These are phyloP conservation scores for Ochropleura leucogaster DNA, from an alignment of 2,888 invertebrate species.

Conservation along the genomic window DNA sequence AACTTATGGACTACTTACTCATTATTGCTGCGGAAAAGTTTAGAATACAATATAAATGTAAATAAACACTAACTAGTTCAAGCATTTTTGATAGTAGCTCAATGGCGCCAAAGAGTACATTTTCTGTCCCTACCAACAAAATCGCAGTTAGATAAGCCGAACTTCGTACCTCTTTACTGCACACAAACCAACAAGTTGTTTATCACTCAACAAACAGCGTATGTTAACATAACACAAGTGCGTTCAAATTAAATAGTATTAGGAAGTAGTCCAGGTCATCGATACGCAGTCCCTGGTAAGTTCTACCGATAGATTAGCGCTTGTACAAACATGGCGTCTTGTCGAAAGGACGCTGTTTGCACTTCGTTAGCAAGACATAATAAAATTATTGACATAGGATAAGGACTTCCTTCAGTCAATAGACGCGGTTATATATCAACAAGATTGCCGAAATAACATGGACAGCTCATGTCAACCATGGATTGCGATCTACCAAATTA, in stretches of 20 bases:
- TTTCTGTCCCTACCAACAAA: conserved; percentile 10
- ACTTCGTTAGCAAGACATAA: conserved; percentile 33
- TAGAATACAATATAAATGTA: not conserved
- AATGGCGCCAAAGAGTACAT: conserved; percentile 6
- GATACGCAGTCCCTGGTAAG: conserved; percentile 27
- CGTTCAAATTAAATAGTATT: conserved; percentile 37
- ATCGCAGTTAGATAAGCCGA: conserved; percentile 32
- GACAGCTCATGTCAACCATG: not conserved
- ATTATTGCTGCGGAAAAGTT: not conserved
- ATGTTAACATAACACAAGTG: conserved; percentile 41
- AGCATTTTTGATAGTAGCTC: not conserved
- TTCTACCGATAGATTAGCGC: conserved; percentile 40
- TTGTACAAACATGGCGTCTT: conserved; percentile 32
- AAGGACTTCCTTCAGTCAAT: conserved; percentile 27
- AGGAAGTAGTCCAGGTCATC: conserved; percentile 46
- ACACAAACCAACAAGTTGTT: conserved; percentile 8
- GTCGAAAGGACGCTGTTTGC: conserved; percentile 42
- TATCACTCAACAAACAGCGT: conserved; percentile 42
- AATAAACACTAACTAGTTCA: not conserved
- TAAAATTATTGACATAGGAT: conserved; percentile 43
- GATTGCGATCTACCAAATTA: conserved; percentile 1
- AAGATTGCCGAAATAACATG: conserved; percentile 11
- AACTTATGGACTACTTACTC: not conserved
- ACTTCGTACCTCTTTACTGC: conserved; percentile 10
- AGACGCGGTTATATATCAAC: conserved; percentile 20